These are phyloP conservation scores for Ptyas mucosa DNA, from an alignment of 2,113 vertebrate genomes.

Conservation along the genomic window DNA sequence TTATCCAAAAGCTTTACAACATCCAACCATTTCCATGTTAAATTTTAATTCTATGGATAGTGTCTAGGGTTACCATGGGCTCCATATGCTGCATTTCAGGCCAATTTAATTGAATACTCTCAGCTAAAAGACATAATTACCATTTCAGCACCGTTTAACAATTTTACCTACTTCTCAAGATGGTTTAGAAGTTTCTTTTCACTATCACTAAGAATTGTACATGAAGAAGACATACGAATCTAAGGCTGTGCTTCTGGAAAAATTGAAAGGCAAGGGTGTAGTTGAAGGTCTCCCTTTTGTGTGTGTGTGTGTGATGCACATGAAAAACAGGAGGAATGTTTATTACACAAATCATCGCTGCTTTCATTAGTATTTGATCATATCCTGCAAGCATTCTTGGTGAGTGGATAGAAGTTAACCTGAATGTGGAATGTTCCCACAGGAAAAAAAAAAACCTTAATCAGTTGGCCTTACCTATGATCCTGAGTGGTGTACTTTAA, in stretches of 20 bases:
- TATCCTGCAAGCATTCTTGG: neutral
- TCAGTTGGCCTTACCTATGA: constrained; percentile 78
- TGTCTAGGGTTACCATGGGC: neutral
- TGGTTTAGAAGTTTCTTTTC: neutral
- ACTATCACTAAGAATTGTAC: neutral
- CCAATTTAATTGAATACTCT: neutral
- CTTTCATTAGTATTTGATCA: neutral
- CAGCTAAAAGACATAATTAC: neutral
- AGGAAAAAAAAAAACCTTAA: neutral
- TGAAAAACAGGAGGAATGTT: neutral
- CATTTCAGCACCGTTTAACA: neutral
- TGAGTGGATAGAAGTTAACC: neutral
- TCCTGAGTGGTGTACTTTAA: constrained; percentile 93
- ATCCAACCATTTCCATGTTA: neutral
- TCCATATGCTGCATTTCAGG: neutral
- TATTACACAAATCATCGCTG: neutral
- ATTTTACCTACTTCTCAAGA: neutral
- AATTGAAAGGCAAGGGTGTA: neutral
- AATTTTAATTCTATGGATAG: neutral
- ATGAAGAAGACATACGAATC: neutral
- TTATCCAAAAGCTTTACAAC: neutral
- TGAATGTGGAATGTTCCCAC: neutral
- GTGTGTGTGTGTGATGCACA: neutral
- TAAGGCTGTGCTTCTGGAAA: neutral
- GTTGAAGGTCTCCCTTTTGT: neutral